Evolutionary conservation across 2,797 vertebrate genomes (phyloP).

Genomic region (Spheniscus humboldti): DNA sequence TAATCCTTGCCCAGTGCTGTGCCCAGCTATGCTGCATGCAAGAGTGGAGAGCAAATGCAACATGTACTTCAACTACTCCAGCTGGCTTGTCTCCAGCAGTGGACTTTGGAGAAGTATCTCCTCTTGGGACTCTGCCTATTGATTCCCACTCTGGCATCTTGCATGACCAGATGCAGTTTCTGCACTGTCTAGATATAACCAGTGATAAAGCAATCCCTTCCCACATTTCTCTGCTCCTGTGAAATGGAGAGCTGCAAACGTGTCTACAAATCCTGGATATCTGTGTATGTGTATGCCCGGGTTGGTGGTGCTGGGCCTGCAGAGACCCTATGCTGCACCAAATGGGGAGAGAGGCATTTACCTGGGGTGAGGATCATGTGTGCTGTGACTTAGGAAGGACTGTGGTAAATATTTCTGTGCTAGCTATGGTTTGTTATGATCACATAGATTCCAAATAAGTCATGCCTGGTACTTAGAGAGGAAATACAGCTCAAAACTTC

Average conservation of each 20-base stretch:
- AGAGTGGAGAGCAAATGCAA: neutral
- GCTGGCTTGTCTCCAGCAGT: neutral
- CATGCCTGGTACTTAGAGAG: neutral
- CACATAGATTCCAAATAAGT: neutral
- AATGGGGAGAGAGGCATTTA: neutral
- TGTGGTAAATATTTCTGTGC: neutral
- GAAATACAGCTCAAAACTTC: neutral
- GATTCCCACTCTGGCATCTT: neutral
- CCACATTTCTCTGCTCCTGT: neutral
- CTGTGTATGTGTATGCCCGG: fast-evolving
- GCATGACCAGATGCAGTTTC: neutral
- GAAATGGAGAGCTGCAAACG: neutral
- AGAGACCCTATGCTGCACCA: neutral
- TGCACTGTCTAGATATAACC: neutral
- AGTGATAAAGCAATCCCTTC: neutral
- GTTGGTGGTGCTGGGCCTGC: neutral
- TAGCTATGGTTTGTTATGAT: neutral
- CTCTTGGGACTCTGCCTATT: neutral
- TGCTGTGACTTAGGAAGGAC: neutral
- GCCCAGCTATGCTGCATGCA: neutral
- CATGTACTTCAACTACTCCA: neutral
- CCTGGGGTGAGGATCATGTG: neutral
- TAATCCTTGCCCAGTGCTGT: neutral
- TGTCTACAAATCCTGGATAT: neutral
- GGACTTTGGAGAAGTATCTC: neutral